Evolutionary conservation across 2,888 invertebrate genomes (phyloP), one percentile per base, ranked within the genome.

Genomic region (Tipula confusa): DNA sequence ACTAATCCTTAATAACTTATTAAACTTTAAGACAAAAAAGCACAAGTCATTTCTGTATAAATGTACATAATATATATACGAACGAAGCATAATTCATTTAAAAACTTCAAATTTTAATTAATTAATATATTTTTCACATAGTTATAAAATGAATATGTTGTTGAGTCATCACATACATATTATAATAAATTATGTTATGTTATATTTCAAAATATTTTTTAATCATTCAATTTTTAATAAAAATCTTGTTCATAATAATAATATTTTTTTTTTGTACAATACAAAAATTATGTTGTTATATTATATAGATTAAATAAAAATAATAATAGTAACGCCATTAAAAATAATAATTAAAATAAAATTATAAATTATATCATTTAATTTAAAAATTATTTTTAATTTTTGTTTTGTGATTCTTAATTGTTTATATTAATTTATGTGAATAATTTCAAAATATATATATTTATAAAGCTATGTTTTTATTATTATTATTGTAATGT

Each of bases 331-430:
- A 64, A 64, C 24, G 24, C 9, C 24, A 64, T 64, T 64, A 24
- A 64, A 43, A 64, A 64, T 24, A 64, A 64, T 24, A 64, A 64
- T 64, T 64, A 64, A 24, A 64, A 64, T 64, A 64, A 64, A 64
- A 64, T 64, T 64, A 64, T 64, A 64, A 64, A 64, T 64, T 64
- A 64, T 64, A 64, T 64, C 64, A 64, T 64, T 64, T 64, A 64
- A 64, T 64, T 64, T 7, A 15, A 43, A 43, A 11, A 15, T 43
- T 43, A 15, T 43, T n/a, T 43, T n/a, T 18, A 11, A 15, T 43
- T 43, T 43, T 43, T n/a, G n/a, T n/a, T 18, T n/a, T 43, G n/a
- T 43, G n/a, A 43, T 64, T 64, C 64, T 18, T 64, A 64, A 64
- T 64, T 64, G 64, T 64, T 64, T 64, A 24, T 64, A 24, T 64